A percentile compares a stretch with the other conserved stretches of the same genome.
Conservation (phyloP, 2,888 invertebrate genomes). For the Deilephila porcellus region DNA sequence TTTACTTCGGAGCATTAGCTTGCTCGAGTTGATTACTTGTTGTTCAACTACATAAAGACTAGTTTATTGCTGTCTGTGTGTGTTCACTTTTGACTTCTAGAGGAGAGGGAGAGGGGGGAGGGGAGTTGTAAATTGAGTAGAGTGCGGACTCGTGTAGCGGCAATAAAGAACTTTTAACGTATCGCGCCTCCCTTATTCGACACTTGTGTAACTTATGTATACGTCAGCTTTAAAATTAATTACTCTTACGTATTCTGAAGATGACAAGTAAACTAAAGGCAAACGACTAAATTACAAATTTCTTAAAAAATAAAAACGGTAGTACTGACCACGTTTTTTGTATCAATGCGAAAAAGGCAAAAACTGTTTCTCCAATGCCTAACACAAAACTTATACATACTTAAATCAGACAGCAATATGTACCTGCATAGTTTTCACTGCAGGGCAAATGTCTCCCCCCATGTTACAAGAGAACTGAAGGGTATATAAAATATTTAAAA, state of each 20-base stretch:
- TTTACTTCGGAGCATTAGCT: slow-evolving; percentile 48
- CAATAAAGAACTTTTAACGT: slow-evolving; percentile 57
- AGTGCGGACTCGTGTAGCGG: slow-evolving; percentile 64
- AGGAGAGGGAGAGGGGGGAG: slow-evolving; percentile 55
- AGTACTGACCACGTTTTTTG: too few relatives aligned
- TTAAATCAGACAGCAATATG: too few relatives aligned
- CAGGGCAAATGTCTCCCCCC: too few relatives aligned
- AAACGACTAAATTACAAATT: too few relatives aligned
- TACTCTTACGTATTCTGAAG: not conserved
- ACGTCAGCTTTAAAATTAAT: not conserved
- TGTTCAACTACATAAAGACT: slow-evolving; percentile 67
- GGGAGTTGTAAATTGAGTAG: slow-evolving; percentile 59
- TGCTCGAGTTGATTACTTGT: slow-evolving; percentile 56
- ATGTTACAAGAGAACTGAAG: too few relatives aligned
- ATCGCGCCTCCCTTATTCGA: slow-evolving; percentile 39
- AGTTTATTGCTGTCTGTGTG: slow-evolving; percentile 71
- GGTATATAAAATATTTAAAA: too few relatives aligned
- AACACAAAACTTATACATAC: too few relatives aligned
- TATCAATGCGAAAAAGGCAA: too few relatives aligned
- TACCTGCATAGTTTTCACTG: too few relatives aligned
- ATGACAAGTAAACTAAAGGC: not conserved
- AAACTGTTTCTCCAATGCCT: too few relatives aligned
- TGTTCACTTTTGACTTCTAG: slow-evolving; percentile 62
- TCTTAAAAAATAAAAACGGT: too few relatives aligned
- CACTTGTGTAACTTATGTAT: not conserved